Evolutionary conservation across 2,888 invertebrate genomes (phyloP), one percentile per base, ranked within the genome.

Genomic region (Calephelis perditalis): DNA sequence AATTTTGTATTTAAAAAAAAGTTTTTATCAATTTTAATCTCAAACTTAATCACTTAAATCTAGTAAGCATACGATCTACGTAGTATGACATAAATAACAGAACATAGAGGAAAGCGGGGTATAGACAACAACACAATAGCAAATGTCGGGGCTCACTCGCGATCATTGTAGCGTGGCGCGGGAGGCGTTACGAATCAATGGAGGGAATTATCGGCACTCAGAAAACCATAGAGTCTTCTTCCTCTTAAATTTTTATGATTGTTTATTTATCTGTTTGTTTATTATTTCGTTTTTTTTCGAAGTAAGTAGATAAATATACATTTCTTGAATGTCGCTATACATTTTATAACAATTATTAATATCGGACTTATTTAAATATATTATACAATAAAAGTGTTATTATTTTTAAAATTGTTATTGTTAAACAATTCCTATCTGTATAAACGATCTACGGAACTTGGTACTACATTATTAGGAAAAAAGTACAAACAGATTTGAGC

Each of bases 111-210:
- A 80, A 80, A 82, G 74, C 76, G 75, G 75, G 73, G 80, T 77
- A 82, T 78, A 84, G 84, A 84, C 84, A 84, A 84, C 85, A 82
- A 72, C 73, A 60, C 86, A 88, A 89, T 89, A 81, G 87, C 86
- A 84, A 89, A 88, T 85, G 88, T 86, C 88, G 87, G 82, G 79
- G 79, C 85, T 82, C 83, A 83, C 82, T 84, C 86, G 88, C 85
- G 87, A 81, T 81, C 86, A 88, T 88, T 89, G 90, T 90, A 90
- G 82, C 90, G 85, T 89, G 83, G 84, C 86, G 79, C 82, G 86
- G 86, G 86, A 90, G 90, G 90, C 90, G 90, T 90, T 88, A 87
- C 90, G 90, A 90, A 90, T 89, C 90, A 90, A 90, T 90, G 90
- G 90, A 90, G 88, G 87, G 90, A 86, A 88, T 89, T 89, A 89